Base-by-base conservation (phyloP, 2,888 invertebrate genomes). In the Tromatobia lineatoria region DNA sequence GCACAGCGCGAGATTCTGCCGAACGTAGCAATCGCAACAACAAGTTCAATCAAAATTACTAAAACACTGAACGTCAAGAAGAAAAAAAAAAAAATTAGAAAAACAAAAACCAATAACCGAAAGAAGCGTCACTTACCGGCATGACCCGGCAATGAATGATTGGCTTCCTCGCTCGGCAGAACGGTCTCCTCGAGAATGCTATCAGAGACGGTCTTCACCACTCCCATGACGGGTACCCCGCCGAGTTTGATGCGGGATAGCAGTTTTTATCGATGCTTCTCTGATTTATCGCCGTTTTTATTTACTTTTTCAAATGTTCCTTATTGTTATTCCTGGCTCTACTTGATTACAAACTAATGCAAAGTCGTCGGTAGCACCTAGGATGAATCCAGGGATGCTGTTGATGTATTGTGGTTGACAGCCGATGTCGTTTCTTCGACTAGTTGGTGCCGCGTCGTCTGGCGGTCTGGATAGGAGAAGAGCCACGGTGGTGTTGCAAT, bases 101-200 rank as follows among this genome's bases (percentile, higher is more conserved):
- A n/a, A n/a, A n/a, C n/a, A 11, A 23, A 54, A 20, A 54, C 20
- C 18, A 7, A 64, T 20, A 4, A 42, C 64, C 11, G 11, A 18
- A 20, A 64, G 38, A 18, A 38, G 82, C 10, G 38, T 38, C 20
- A 90, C 92, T 91, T 82, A 93, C 93, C 92, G 88, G 92, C 89
- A 86, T 92, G 89, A 25, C 90, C 89, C 77, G 91, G 92, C 78
- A 92, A 81, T 4, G 93, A 93, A 80, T 91, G 90, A 86, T 92
- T 93, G n/a, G 92, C 92, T 75, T 93, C 92, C 77, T 93, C 93
- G 86, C 91, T 92, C 3, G 91, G 93, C 25, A 91, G 80, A 29
- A 91, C 89, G 18, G 88, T 88, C 61, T 93, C 93, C 87, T 91
- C 92, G 82, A 93, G 89, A 80, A 92, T 89, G 79, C 89, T 92